phyloP scores from a whole-genome alignment of 2,113 vertebrate genomes.

The Athene cunicularia region DNA sequence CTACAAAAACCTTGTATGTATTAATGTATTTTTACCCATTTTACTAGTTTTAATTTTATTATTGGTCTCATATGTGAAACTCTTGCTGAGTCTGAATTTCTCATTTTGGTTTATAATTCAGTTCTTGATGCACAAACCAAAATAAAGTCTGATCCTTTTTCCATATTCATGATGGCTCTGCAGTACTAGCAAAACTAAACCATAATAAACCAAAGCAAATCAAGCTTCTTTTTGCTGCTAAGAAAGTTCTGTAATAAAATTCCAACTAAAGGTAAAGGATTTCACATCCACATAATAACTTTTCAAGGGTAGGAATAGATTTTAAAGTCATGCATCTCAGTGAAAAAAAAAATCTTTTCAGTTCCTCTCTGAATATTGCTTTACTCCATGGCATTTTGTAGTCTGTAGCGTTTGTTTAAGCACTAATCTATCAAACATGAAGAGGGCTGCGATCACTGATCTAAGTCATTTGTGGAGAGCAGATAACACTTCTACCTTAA shows the following conservation, averaged over 20 bases:
- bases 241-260: neutral
- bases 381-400: neutral
- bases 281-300: neutral
- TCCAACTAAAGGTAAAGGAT: neutral
- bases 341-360: neutral
- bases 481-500: neutral
- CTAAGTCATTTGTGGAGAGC: neutral
- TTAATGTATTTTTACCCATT: neutral
- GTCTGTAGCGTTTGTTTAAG: conserved; percentile 36
- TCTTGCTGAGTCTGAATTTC: neutral
- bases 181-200: neutral
- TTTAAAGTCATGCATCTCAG: neutral
- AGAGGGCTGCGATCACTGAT: neutral
- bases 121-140: neutral
- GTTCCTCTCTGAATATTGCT: neutral
- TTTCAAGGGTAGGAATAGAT: neutral
- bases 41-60: neutral
- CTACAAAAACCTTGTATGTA: neutral
- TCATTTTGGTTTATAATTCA: neutral
- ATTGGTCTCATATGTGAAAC: neutral
- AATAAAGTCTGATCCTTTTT: neutral
- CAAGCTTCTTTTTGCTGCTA: neutral
- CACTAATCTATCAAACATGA: neutral
- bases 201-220: neutral
- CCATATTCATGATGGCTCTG: neutral